phyloP scores from a whole-genome alignment of 2,888 invertebrate genomes.

The Campaea margaritaria region DNA sequence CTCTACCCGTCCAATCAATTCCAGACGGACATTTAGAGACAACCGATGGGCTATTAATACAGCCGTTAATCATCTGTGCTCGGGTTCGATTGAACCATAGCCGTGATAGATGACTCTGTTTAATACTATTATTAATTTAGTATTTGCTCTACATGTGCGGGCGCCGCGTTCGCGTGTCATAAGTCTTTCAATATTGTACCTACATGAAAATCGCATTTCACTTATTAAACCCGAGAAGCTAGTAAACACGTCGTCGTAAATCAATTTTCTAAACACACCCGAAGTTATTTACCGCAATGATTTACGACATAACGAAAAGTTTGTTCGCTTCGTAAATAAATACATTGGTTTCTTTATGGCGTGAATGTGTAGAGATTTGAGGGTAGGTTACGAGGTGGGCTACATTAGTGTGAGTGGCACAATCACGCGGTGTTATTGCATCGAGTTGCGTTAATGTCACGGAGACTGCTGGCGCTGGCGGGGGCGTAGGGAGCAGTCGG shows the following conservation, averaged over 20 bases:
- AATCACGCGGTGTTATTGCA: slow-evolving; percentile 67
- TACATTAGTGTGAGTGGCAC: slow-evolving; percentile 69
- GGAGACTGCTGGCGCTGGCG: slow-evolving; percentile 48
- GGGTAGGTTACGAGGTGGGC: slow-evolving; percentile 44
- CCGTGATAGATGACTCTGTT: slow-evolving; percentile 34
- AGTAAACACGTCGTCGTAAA: slow-evolving; percentile 73
- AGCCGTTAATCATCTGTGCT: slow-evolving; percentile 36
- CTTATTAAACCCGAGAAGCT: slow-evolving; percentile 67
- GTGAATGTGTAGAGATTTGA: slow-evolving; percentile 54
- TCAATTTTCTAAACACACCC: slow-evolving; percentile 70
- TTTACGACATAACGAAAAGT: slow-evolving; percentile 65
- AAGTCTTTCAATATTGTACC: slow-evolving; percentile 33
- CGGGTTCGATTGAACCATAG: slow-evolving; percentile 35
- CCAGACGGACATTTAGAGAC: slow-evolving; percentile 27
- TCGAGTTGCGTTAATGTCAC: slow-evolving; percentile 72
- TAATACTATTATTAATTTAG: slow-evolving; percentile 35
- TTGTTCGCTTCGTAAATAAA: slow-evolving; percentile 49
- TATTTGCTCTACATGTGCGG: slow-evolving; percentile 17
- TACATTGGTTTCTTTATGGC: slow-evolving; percentile 51
- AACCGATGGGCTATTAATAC: slow-evolving; percentile 36
- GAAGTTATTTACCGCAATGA: slow-evolving; percentile 71
- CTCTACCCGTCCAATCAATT: slow-evolving; percentile 32
- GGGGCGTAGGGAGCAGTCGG: slow-evolving; percentile 67
- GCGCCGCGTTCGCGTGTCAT: slow-evolving; percentile 13
- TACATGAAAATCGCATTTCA: slow-evolving; percentile 54